phyloP scores from a whole-genome alignment of 2,797 vertebrate genomes.

The Acanthornis magna region DNA sequence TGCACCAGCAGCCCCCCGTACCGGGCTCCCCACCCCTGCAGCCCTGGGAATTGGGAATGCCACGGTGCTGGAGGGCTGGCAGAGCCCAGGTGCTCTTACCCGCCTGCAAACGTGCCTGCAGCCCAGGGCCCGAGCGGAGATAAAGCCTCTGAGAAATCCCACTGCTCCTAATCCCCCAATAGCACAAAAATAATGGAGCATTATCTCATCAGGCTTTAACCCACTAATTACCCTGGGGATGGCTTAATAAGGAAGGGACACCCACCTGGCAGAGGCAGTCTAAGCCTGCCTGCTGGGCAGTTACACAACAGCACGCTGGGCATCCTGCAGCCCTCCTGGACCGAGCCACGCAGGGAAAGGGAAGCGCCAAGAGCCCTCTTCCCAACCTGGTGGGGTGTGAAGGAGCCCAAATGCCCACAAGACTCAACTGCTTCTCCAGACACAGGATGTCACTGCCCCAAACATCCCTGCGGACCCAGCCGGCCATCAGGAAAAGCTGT shows the following conservation, averaged over 20 bases:
- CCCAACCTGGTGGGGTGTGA: background rate
- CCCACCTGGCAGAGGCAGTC: conserved; percentile 4
- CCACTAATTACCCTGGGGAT: conserved; percentile 18
- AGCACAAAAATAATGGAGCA: conserved; percentile 48
- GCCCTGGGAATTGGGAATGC: background rate
- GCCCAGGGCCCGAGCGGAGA: background rate
- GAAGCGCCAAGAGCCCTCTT: background rate
- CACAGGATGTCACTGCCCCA: background rate
- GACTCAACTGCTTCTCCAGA: background rate
- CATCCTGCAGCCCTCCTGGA: background rate
- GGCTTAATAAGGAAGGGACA: conserved; percentile 43
- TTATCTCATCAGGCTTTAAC: conserved; percentile 52
- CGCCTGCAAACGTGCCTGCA: background rate
- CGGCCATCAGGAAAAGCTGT: background rate
- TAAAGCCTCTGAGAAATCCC: conserved; percentile 60
- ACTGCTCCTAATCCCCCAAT: conserved; percentile 54
- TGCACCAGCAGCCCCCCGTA: background rate
- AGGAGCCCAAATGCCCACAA: background rate
- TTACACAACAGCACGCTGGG: background rate
- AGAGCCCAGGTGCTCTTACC: background rate
- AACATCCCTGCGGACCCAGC: fast-evolving
- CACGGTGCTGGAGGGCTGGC: background rate
- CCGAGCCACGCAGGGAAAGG: background rate
- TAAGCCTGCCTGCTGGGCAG: background rate
- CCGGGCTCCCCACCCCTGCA: background rate